These are phyloP conservation scores for Neoaliturus tenellus DNA, from an alignment of 2,888 invertebrate species.

Conservation along the genomic window DNA sequence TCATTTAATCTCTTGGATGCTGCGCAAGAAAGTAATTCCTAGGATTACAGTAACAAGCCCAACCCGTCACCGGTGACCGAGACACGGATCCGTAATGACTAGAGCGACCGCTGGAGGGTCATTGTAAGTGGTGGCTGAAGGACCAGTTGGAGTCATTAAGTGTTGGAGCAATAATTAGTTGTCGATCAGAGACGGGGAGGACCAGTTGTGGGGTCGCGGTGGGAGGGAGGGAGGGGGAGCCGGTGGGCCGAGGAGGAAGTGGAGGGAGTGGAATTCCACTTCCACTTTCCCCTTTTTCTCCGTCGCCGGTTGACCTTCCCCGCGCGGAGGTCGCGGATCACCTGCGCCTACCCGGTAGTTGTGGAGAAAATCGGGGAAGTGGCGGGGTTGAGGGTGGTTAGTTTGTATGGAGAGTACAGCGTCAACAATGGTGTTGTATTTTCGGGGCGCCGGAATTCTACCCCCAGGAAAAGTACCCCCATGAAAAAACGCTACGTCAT, in stretches of 20 bases:
- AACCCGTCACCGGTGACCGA: not conserved
- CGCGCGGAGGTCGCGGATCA: not conserved
- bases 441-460: too few relatives aligned
- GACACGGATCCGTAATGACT: not conserved
- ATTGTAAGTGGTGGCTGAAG: not conserved
- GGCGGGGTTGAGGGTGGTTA: too few relatives aligned
- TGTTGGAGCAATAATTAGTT: not conserved
- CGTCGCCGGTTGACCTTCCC: not conserved
- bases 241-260: not conserved
- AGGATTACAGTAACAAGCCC: too few relatives aligned
- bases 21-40: too few relatives aligned
- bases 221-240: not conserved
- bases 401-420: too few relatives aligned
- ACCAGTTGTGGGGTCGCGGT: not conserved
- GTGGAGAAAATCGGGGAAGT: not conserved
- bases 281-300: not conserved
- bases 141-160: not conserved
- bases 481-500: too few relatives aligned
- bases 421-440: too few relatives aligned
- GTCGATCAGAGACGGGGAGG: not conserved
- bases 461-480: too few relatives aligned
- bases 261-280: slow-evolving; percentile 16
- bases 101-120: not conserved
- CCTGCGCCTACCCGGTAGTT: not conserved
- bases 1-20: too few relatives aligned